Evolutionary conservation across 1,140 invertebrate species (phyloP).

Genomic region (Drosophila prosaltans): DNA sequence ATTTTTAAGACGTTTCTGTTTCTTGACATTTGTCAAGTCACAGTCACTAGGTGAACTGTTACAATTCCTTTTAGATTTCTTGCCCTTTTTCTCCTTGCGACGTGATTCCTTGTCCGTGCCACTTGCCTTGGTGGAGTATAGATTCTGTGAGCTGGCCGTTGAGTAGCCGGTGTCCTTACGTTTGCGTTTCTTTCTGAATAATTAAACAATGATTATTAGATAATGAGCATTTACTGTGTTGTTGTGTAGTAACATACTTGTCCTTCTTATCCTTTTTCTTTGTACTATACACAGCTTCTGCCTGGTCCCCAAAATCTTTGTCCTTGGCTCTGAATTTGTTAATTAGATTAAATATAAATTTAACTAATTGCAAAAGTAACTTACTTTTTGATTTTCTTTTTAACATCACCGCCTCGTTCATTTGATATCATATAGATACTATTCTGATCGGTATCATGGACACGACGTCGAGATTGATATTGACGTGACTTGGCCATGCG

Average conservation of each 20-base stretch:
- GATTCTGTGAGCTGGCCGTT: slow-evolving; percentile 86
- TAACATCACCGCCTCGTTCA: slow-evolving; percentile 72
- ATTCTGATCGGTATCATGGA: slow-evolving; percentile 77
- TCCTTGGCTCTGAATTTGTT: slow-evolving; percentile 56
- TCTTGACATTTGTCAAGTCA: slow-evolving; percentile 63
- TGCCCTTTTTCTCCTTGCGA: slow-evolving; percentile 76
- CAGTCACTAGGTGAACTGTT: slow-evolving; percentile 71
- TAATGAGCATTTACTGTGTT: not conserved
- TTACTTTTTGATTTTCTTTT: slow-evolving; percentile 76
- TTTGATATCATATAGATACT: slow-evolving; percentile 86
- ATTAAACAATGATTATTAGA: not conserved
- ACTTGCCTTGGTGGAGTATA: slow-evolving; percentile 75
- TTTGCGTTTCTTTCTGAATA: slow-evolving; percentile 78
- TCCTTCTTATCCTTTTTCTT: slow-evolving; percentile 69
- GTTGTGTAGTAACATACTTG: slow-evolving; percentile 49
- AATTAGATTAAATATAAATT: not conserved
- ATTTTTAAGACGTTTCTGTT: slow-evolving; percentile 70
- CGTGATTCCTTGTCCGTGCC: slow-evolving; percentile 62
- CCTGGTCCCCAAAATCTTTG: slow-evolving; percentile 62
- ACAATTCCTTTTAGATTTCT: slow-evolving; percentile 72
- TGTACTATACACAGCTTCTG: slow-evolving; percentile 74
- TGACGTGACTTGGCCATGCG: slow-evolving; percentile 83
- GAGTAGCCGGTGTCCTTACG: slow-evolving; percentile 87
- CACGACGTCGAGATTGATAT: slow-evolving; percentile 80
- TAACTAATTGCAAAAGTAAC: not conserved